phyloP scores from a whole-genome alignment of 2,797 vertebrate species.

The Myotis myotis region DNA sequence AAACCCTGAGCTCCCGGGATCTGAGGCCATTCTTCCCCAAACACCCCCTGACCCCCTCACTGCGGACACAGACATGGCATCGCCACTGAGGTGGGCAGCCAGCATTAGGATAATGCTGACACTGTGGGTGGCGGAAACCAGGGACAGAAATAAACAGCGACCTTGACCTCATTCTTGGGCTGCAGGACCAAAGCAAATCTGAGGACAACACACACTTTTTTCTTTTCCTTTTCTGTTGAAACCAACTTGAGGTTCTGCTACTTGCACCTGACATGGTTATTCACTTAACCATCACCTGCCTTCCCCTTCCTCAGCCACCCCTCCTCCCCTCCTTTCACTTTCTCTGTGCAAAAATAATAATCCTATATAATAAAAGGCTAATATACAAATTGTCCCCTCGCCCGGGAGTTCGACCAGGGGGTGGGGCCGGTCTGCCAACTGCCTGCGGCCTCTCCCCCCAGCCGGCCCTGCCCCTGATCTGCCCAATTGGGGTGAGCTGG shows the following conservation, averaged over 20 bases:
- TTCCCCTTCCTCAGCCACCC: neutral
- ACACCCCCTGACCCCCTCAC: neutral
- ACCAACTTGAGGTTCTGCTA: neutral
- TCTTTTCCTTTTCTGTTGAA: neutral
- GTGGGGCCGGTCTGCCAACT: no score
- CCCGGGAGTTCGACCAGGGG: no score
- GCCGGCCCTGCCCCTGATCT: no score
- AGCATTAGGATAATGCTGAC: rapidly evolving
- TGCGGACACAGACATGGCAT: rapidly evolving
- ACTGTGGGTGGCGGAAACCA: neutral
- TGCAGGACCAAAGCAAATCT: no score
- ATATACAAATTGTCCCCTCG: no score
- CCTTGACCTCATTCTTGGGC: no score
- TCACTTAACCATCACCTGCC: neutral
- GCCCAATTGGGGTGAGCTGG: no score
- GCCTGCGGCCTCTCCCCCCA: no score
- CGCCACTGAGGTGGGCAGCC: neutral
- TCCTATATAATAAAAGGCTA: no score
- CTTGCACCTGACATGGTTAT: neutral
- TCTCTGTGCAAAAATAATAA: neutral
- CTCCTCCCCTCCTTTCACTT: neutral
- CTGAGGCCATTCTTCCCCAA: neutral
- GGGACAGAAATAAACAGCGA: neutral
- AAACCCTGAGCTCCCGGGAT: neutral
- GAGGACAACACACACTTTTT: neutral